Evolutionary conservation across 1,140 invertebrate species (phyloP), one percentile per base, ranked within the genome.

Genomic region (Papilio polyxenes): DNA sequence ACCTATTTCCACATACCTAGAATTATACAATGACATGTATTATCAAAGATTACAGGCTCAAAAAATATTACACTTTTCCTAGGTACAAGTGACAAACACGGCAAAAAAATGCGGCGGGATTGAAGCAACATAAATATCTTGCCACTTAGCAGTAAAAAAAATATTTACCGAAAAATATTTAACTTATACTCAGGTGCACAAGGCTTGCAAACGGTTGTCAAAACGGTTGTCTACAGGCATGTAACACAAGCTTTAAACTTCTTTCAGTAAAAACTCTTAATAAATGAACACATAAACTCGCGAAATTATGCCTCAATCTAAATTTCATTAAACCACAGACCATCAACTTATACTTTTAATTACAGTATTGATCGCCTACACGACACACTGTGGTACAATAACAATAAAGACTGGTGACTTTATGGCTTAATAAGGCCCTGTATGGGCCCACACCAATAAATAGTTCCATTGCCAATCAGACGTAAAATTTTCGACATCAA

Each of bases 331-430:
- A 37, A 69, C 11, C 65, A 20, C 17, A 31, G 65, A 69, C 10
- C 65, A 69, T 37, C 31, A 31, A 69, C 59, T 20, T 62, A 23
- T 62, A 31, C 65, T 23, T 65, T 65, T 69, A 69, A 69, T 69
- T 69, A 69, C 65, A 37, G 59, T 69, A 69, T 69, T 31, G 65
- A 69, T 69, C 65, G 65, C 37, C 65, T 13, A 31, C 65, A 69
- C 11, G 37, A 23, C 31, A 69, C 65, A 37, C 65, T 11, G 6
- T 37, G 23, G 65, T 69, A 23, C 59, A 65, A 69, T 69, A 69
- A 37, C 31, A 69, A 69, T 69, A 69, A 69, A 69, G 31, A 69
- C 31, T 69, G 65, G 65, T 13, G 23, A 69, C 11, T 69, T 69
- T 69, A 69, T 69, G 65, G 65, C 11, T 15, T 31, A 23, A 69